Percentiles rank a stretch among this genome's conserved stretches.
phyloP scores from a whole-genome alignment of 2,113 vertebrate genomes.

The Festucalex cinctus region DNA sequence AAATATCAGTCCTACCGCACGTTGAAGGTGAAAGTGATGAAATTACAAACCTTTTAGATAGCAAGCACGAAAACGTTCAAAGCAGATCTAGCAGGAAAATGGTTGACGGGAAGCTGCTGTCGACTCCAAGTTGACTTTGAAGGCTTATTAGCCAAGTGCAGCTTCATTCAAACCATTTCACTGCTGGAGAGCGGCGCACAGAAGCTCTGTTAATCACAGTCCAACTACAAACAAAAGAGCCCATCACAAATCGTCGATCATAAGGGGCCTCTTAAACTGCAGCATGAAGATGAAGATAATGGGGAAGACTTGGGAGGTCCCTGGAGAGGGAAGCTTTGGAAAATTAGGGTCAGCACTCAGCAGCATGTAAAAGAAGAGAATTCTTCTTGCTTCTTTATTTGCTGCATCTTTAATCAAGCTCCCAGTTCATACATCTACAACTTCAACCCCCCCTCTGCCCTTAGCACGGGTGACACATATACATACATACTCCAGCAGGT shows the following conservation, averaged over 20 bases:
- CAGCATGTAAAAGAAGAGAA: conserved; percentile 37
- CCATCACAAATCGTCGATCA: conserved; percentile 57
- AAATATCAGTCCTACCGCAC: background rate
- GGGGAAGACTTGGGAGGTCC: conserved; percentile 60
- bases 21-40: background rate
- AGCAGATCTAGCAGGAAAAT: background rate
- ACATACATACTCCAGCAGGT: conserved; percentile 69
- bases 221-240: conserved; percentile 50
- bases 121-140: background rate
- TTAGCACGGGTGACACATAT: conserved; percentile 60
- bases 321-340: conserved; percentile 46
- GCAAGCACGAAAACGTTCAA: background rate
- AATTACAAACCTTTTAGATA: background rate
- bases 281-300: conserved; percentile 57
- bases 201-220: conserved; percentile 51
- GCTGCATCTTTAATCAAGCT: conserved; percentile 33
- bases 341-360: conserved; percentile 71
- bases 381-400: conserved; percentile 27
- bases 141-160: conserved; percentile 6
- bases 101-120: background rate
- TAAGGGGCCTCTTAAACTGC: conserved; percentile 51
- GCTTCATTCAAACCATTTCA: conserved; percentile 28
- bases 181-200: conserved; percentile 16
- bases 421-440: conserved; percentile 11
- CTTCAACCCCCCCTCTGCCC: conserved; percentile 35